Base-by-base conservation (phyloP, 2,888 invertebrate genomes). In the Elegia similella region DNA sequence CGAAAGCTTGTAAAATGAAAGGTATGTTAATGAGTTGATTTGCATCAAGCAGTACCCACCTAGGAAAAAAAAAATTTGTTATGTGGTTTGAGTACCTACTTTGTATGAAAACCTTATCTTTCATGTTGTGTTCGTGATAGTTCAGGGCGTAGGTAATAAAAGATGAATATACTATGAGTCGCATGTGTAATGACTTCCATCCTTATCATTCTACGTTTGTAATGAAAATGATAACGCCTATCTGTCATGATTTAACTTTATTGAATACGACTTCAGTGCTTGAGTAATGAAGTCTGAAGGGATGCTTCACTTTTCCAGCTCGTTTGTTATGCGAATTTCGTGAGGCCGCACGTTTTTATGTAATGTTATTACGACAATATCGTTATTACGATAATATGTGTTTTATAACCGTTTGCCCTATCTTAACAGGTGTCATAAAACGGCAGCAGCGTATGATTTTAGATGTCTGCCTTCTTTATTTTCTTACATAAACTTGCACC, bases 21-120 rank as follows among this genome's bases (percentile, higher is more conserved):
- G 75, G 73, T 69, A 86, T 86, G 82, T 75, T 82, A 86, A 87
- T 86, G 32, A 75, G 71, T 74, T 67, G 63, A 84, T 86, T 85
- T 85, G 73, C 86, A 87, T 86, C 72, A 70, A 80, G 76, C 75
- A 75, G 80, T 73, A 62, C 56, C 32, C 56, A 48, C 57, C 57
- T 61, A 54, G 56, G 52, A 63, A 63, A 32, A 38, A 54, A 50
- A 34, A 15, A 34, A 46, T 46, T 16, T 34, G 2, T 23, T 23
- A 23, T 23, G 5, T 5, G 23, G 2, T 23, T n/a, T n/a, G n/a
- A 23, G 2, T 38, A 10, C 38, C 5, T 34, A 10, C 2, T 38
- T 38, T 10, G n/a, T 38, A 7, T 1, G 38, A 2, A n/a, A n/a
- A 38, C 38, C n/a, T 38, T 38, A n/a, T 38, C 34, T 34, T 10